Evolutionary conservation across 2,797 vertebrate genomes (phyloP), one percentile per base, ranked within the genome.

Genomic region (Pangasius sanitwongsei): DNA sequence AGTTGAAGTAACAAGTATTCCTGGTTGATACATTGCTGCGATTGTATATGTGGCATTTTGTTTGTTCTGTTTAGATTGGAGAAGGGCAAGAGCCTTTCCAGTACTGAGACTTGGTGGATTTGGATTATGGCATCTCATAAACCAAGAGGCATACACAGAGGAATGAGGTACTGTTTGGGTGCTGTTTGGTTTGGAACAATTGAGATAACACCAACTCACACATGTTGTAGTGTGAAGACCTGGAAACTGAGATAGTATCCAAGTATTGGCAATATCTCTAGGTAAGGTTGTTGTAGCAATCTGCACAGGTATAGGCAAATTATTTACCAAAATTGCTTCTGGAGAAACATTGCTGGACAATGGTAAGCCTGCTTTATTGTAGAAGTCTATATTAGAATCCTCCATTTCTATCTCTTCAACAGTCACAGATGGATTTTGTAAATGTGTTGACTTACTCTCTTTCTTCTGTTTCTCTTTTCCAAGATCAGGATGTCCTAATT

Each of bases 201-300:
- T 99, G 91, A 99, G 97, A 95, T 98, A 99, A 96, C 99, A 99
- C 99, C 99, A 99, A 96, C 98, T 99, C 93, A 99, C 98, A 90
- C 97, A 98, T 90, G 98, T 99, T 20, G 97, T 97, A 34, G 98
- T 99, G 94, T 98, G 97, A 87, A 99, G 97, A 94, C 98, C 99
- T 83, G 98, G 98, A 93, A 99, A 99, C 93, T 97, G 97, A 94
- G 98, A 96, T 91, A 97, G 95, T 88, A 96, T 95, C 87, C 97
- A 96, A 86, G 97, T 95, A 94, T 97, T 96, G 89, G 97, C 94
- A 12, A 95, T 87, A 0, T 97, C 97, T 63, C 97, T 97, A 92
- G 97, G 95, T 91, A 97, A 94, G 90, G 89, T 50, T 87, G 84
- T n/a, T 83, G 95, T 95, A 84, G 95, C 93, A 11, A 96, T 95